A percentile compares a stretch with the other conserved stretches of the same genome.
phyloP scores from a whole-genome alignment of 2,888 invertebrate species.

The Trichopria drosophilae region DNA sequence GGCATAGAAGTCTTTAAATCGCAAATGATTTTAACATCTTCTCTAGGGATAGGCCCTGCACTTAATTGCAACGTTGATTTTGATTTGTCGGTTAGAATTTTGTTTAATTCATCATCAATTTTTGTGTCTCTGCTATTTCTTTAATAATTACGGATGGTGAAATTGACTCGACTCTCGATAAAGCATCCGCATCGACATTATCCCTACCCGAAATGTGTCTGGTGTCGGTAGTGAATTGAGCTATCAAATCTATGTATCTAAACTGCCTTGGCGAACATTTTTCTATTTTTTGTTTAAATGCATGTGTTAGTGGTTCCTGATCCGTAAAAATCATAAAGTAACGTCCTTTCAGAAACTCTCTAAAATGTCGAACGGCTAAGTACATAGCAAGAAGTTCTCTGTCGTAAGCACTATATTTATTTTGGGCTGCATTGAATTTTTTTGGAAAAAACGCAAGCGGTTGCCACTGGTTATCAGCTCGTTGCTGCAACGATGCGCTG shows the following conservation, averaged over 20 bases:
- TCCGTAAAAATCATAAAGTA: too few species aligned
- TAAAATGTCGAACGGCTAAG: conserved; percentile 32
- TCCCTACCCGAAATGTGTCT: conserved; percentile 21
- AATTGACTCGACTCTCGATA: conserved; percentile 18
- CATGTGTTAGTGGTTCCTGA: conserved; percentile 31
- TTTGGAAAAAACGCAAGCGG: conserved; percentile 41
- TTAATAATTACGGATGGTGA: conserved; percentile 1
- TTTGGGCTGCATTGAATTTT: conserved; percentile 37
- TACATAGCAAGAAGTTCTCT: too few species aligned
- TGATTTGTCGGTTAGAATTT: neutral
- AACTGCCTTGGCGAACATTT: too few species aligned
- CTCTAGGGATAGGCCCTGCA: neutral
- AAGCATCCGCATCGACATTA: conserved; percentile 27
- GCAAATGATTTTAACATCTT: conserved; percentile 7
- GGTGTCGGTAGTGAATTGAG: conserved; percentile 24
- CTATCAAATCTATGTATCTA: conserved; percentile 27
- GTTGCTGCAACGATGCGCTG: conserved; percentile 40
- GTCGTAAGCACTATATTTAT: conserved; percentile 40
- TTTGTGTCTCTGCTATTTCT: conserved; percentile 3
- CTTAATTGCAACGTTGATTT: conserved; percentile 1
- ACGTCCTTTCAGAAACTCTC: conserved; percentile 34
- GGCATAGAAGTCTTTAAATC: conserved; percentile 17
- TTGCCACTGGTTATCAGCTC: conserved; percentile 27
- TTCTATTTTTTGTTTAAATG: conserved; percentile 14
- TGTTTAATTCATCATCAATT: conserved; percentile 2